Conservation (phyloP, 2,888 invertebrate genomes). For the Ochropacha duplaris region DNA sequence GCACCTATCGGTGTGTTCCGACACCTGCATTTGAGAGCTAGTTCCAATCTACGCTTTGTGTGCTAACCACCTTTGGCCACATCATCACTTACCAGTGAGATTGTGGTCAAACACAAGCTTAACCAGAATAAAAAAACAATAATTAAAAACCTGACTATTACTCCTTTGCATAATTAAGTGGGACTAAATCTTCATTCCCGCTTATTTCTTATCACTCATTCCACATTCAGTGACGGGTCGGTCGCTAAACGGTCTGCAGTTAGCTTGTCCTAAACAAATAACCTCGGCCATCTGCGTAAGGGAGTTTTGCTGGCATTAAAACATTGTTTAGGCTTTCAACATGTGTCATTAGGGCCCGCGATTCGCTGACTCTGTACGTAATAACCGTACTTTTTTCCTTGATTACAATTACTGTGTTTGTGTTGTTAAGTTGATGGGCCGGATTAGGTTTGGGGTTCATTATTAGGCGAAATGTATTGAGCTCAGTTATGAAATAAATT, state of each 20-base stretch:
- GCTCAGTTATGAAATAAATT: no score
- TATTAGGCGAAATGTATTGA: neutral
- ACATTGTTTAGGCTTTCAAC: constrained; percentile 74
- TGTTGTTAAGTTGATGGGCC: constrained; percentile 11
- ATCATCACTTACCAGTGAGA: no score
- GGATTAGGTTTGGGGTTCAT: constrained; percentile 8
- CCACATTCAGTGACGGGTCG: constrained; percentile 40
- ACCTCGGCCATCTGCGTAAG: constrained; percentile 69
- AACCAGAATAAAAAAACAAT: no score
- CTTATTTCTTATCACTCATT: constrained; percentile 13
- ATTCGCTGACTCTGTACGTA: constrained; percentile 61
- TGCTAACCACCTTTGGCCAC: no score
- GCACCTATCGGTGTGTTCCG: no score
- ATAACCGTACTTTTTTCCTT: constrained; percentile 54
- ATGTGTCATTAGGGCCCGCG: constrained; percentile 65
- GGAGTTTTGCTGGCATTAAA: constrained; percentile 72
- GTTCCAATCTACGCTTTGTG: no score
- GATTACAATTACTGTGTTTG: constrained; percentile 42
- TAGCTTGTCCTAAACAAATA: constrained; percentile 81
- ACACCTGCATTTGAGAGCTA: no score
- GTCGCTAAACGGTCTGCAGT: constrained; percentile 77
- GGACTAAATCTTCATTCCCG: constrained; percentile 8
- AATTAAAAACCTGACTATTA: no score
- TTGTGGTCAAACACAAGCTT: no score
- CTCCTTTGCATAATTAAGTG: no score